Percentiles rank a stretch among this genome's conserved stretches.
Evolutionary conservation across 2,113 vertebrate genomes (phyloP).

Genomic region (Scartelaos histophorus): DNA sequence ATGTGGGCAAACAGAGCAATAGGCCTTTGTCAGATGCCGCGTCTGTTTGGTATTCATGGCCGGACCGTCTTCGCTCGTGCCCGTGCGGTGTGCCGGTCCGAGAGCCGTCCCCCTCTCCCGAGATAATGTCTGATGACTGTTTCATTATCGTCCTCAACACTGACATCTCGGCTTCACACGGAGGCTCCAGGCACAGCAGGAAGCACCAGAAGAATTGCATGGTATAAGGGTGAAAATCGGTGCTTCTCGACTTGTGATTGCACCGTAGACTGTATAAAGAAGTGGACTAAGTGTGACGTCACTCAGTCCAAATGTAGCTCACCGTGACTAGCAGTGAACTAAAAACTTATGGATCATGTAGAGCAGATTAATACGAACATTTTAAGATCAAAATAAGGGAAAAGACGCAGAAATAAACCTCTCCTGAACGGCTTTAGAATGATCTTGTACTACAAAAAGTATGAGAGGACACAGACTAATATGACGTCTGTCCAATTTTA

Average conservation of each 20-base stretch:
- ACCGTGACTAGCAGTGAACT: too few relatives aligned
- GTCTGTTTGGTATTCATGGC: conserved; percentile 34
- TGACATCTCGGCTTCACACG: conserved; percentile 43
- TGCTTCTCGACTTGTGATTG: background rate
- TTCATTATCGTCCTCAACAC: conserved; percentile 52
- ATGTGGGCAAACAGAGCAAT: background rate
- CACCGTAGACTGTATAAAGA: too few relatives aligned
- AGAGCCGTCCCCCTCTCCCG: conserved; percentile 31
- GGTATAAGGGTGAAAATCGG: background rate
- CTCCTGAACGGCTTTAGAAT: too few relatives aligned
- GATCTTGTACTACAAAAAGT: too few relatives aligned
- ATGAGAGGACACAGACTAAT: too few relatives aligned
- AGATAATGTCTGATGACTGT: conserved; percentile 53
- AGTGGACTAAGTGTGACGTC: too few relatives aligned
- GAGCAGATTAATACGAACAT: too few relatives aligned
- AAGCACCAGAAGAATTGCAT: conserved; percentile 8
- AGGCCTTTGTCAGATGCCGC: background rate
- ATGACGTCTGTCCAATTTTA: too few relatives aligned
- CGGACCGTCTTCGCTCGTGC: background rate
- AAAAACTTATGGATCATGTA: too few relatives aligned
- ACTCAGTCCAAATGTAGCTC: too few relatives aligned
- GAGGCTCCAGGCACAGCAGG: conserved; percentile 22
- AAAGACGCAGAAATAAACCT: too few relatives aligned
- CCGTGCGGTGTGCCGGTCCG: conserved; percentile 28
- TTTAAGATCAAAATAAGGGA: too few relatives aligned